phyloP scores from a whole-genome alignment of 1,140 invertebrate species.

The Capitella teleta region DNA sequence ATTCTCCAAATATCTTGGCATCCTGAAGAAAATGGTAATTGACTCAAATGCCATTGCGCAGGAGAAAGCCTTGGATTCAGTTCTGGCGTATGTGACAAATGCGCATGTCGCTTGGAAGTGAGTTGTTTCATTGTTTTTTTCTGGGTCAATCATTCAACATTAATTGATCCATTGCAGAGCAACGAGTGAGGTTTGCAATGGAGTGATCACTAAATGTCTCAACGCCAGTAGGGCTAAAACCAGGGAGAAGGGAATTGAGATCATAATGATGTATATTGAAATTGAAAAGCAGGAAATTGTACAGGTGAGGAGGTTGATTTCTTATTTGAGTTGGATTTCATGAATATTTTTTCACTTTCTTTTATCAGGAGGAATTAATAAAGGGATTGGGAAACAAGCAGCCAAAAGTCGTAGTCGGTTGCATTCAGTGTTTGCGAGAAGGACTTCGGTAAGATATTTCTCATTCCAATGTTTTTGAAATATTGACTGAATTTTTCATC shows the following conservation, averaged over 20 bases:
- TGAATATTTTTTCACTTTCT: not conserved
- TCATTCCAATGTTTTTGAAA: too few relatives aligned
- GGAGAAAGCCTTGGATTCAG: slow-evolving; percentile 88
- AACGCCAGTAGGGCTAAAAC: slow-evolving; percentile 81
- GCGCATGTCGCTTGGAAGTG: slow-evolving; percentile 52
- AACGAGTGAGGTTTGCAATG: slow-evolving; percentile 74
- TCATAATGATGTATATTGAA: slow-evolving; percentile 86
- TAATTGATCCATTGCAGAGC: slow-evolving; percentile 53
- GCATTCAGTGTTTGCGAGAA: slow-evolving; percentile 61
- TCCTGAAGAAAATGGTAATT: slow-evolving; percentile 90
- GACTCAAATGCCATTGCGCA: slow-evolving; percentile 91
- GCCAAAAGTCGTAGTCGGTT: slow-evolving; percentile 83
- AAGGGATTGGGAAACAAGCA: slow-evolving; percentile 89
- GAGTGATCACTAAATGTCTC: slow-evolving; percentile 83
- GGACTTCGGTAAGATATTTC: slow-evolving; percentile 58
- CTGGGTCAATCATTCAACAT: too few relatives aligned
- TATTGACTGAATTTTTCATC: too few relatives aligned
- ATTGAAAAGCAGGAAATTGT: slow-evolving; percentile 81
- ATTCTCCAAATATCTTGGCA: slow-evolving; percentile 76
- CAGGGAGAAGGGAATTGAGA: slow-evolving; percentile 77
- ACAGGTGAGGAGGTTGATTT: slow-evolving; percentile 23
- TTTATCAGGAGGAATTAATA: slow-evolving; percentile 71
- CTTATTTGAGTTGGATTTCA: not conserved
- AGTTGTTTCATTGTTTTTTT: too few relatives aligned
- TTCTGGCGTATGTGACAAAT: slow-evolving; percentile 80